Conservation (phyloP, 2,888 invertebrate genomes). For the Ectobius pallidus region DNA sequence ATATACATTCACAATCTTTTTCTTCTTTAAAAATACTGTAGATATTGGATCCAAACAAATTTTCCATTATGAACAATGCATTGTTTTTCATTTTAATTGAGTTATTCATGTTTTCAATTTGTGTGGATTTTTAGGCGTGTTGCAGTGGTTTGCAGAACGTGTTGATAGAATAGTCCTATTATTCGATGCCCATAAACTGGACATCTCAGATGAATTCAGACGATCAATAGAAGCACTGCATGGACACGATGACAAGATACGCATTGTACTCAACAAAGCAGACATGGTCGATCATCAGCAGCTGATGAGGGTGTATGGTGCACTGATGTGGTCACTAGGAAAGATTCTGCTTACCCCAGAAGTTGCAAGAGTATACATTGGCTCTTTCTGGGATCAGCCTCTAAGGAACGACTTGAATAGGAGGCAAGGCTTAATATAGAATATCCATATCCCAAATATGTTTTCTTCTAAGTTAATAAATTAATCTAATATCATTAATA, state of each 20-base stretch:
- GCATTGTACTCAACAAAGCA: constrained; percentile 70
- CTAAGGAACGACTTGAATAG: constrained; percentile 65
- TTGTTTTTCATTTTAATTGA: too few species aligned
- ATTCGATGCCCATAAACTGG: constrained; percentile 71
- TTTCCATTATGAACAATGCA: too few species aligned
- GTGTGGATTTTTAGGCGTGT: too few species aligned
- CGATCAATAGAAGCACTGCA: constrained; percentile 66
- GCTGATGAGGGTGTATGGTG: constrained; percentile 69
- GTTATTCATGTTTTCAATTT: too few species aligned
- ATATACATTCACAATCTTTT: too few species aligned
- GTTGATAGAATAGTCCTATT: constrained; percentile 69
- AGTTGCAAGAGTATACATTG: constrained; percentile 71
- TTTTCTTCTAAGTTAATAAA: background rate
- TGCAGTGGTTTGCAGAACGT: constrained; percentile 72
- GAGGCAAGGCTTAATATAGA: constrained; percentile 48
- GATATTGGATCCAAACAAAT: too few species aligned
- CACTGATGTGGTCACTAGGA: constrained; percentile 72
- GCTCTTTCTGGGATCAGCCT: constrained; percentile 71
- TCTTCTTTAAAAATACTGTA: too few species aligned
- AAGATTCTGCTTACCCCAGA: constrained; percentile 71
- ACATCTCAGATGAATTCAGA: constrained; percentile 71
- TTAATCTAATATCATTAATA: background rate
- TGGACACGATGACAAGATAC: constrained; percentile 66
- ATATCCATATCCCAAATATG: background rate
- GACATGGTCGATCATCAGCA: constrained; percentile 72